Base-by-base conservation (phyloP, 1,140 invertebrate genomes). In the Cherax quadricarinatus region DNA sequence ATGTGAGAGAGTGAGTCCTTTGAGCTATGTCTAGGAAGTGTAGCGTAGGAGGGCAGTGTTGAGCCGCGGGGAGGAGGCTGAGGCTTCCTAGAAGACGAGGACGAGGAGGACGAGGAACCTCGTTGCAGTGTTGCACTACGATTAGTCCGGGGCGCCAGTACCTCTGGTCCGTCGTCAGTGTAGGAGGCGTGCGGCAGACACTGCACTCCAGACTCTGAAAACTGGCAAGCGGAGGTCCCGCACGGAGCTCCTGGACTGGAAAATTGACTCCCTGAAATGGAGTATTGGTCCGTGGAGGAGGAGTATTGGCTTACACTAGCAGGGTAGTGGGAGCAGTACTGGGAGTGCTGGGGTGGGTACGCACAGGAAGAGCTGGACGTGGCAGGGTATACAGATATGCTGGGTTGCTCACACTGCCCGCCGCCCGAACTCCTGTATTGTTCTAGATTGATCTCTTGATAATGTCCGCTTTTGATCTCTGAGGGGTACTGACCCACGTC, bases 1-100 rank as follows among this genome's bases (percentile, higher is more conserved):
- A 93, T 93, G 79, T 93, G 93, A 53, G 93, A 88, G 66, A 85
- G 89, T 7, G 93, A 93, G 41, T 93, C 93, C 80, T 91, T 91
- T 30, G 93, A 93, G 60, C 89, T 91, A 51, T 93, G 93, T 79
- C 93, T 75, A 48, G 93, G 93, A 30, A 93, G 81, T 5, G 93
- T 93, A 78, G 92, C 92, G 73, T 91, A 93, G 80, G 89, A 88
- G 41, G 89, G 87, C 10, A 91, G 90, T 4, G 92, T 91, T 1
- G 93, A 93, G 83, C 88, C 89, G 21, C 93, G 86, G 1, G 89
- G 93, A 12, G 93, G 93, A n/a, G 93, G 93, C 53, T 93, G 89
- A 14, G 93, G 93, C 51, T 93, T 93, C 86, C 93, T 75, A 30
- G 82, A 86, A 16, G 82, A 57, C 30, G 87, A 48, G 24, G 87